These are phyloP conservation scores for Diachasmimorpha longicaudata DNA, from an alignment of 1,140 invertebrate genomes.

Conservation along the genomic window DNA sequence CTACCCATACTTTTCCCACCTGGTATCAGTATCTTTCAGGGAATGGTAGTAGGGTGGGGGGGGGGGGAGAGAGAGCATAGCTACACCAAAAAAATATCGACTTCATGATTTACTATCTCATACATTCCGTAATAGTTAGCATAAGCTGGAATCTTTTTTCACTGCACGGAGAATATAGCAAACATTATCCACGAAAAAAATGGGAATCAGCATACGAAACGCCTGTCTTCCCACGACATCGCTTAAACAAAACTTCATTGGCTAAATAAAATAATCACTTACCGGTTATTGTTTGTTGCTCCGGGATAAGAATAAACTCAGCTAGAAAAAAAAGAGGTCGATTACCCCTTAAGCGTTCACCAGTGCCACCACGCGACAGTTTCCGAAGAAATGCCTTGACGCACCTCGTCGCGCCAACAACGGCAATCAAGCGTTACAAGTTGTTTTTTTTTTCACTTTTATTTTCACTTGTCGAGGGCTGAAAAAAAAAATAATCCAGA, in stretches of 20 bases:
- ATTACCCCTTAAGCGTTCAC: slow-evolving; percentile 20
- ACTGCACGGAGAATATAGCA: too few species aligned
- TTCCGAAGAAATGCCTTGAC: slow-evolving; percentile 24
- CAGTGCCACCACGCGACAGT: slow-evolving; percentile 30
- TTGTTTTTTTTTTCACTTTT: background rate
- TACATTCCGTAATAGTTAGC: too few species aligned
- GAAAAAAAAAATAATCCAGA: background rate
- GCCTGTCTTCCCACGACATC: background rate
- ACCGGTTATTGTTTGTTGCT: background rate
- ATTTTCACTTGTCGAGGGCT: background rate
- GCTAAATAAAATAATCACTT: background rate
- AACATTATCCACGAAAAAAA: too few species aligned
- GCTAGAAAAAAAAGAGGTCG: slow-evolving; percentile 5
- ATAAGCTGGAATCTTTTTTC: too few species aligned
- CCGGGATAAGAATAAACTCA: background rate
- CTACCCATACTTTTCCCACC: too few species aligned
- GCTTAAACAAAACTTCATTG: background rate
- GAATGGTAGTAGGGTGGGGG: too few species aligned
- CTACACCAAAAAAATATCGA: too few species aligned
- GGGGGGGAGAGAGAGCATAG: too few species aligned
- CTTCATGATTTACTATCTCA: too few species aligned
- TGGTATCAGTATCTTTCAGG: too few species aligned
- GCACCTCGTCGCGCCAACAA: slow-evolving; percentile 22
- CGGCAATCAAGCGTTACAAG: slow-evolving; percentile 12
- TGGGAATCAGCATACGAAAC: too few species aligned